Conservation (phyloP, 2,888 invertebrate genomes). For the Nowickia ferox region DNA sequence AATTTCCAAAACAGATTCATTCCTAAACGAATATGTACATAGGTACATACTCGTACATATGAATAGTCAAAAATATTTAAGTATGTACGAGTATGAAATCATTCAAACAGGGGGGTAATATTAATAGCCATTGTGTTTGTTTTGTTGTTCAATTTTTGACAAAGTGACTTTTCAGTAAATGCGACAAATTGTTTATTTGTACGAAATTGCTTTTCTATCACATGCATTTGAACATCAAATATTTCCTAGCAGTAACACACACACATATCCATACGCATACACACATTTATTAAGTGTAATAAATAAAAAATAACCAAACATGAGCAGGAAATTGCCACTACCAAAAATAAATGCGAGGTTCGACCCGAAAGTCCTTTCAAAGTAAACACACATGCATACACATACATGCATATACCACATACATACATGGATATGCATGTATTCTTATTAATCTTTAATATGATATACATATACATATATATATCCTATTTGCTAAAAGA, state of each 20-base stretch:
- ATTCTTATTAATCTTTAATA: no score
- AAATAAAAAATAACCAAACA: conserved; percentile 40
- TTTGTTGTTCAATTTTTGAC: conserved; percentile 68
- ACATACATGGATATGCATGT: no score
- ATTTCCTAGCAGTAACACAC: conserved; percentile 29
- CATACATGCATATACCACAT: no score
- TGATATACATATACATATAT: no score
- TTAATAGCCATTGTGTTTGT: conserved; percentile 69
- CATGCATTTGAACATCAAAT: conserved; percentile 20
- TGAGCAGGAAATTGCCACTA: conserved; percentile 53
- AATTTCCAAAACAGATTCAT: neutral
- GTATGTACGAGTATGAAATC: conserved; percentile 5
- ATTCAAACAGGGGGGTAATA: conserved; percentile 34
- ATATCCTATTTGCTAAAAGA: no score
- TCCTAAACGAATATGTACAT: neutral
- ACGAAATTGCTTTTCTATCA: conserved; percentile 53
- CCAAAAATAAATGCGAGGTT: conserved; percentile 5
- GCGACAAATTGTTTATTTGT: conserved; percentile 71
- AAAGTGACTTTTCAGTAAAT: conserved; percentile 70
- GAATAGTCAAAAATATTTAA: neutral
- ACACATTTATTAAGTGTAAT: conserved; percentile 43
- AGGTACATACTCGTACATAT: neutral
- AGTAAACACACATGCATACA: no score
- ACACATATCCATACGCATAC: conserved; percentile 3
- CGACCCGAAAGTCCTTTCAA: neutral